Evolutionary conservation across 2,113 vertebrate species (phyloP).

Genomic region (Varanus salvator): DNA sequence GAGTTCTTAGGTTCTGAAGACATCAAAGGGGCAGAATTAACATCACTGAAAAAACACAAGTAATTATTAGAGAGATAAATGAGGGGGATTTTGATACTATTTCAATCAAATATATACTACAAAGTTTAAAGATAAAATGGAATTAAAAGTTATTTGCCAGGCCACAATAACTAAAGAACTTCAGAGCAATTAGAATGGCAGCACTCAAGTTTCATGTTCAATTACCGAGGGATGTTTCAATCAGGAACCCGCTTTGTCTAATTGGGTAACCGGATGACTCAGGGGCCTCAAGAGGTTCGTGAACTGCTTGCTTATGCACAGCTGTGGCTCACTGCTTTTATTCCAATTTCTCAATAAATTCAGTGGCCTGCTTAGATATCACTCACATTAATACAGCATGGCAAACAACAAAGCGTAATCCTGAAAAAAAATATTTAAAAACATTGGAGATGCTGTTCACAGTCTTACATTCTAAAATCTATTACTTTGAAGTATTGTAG

Average conservation of each 20-base stretch:
- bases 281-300: conserved; percentile 13
- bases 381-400: not conserved
- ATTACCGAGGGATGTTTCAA: not conserved
- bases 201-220: conserved; percentile 27
- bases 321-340: conserved; percentile 8
- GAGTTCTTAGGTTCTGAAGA: conserved; percentile 56
- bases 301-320: not conserved
- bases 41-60: conserved; percentile 60
- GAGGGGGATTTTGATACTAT: conserved; percentile 44
- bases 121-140: conserved; percentile 45
- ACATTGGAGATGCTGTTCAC: not conserved
- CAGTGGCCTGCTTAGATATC: not conserved
- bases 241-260: conserved; percentile 13
- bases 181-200: conserved; percentile 41
- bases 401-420: not conserved
- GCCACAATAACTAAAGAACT: conserved; percentile 50
- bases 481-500: not conserved
- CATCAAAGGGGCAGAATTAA: conserved; percentile 63
- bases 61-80: conserved; percentile 43
- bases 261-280: conserved; percentile 30
- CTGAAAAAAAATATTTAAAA: not conserved
- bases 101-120: not conserved
- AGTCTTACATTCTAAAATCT: not conserved
- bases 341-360: conserved; percentile 29
- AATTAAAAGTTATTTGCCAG: conserved; percentile 54